Evolutionary conservation across 2,888 invertebrate species (phyloP).

Genomic region (Hyposoter didymator): DNA sequence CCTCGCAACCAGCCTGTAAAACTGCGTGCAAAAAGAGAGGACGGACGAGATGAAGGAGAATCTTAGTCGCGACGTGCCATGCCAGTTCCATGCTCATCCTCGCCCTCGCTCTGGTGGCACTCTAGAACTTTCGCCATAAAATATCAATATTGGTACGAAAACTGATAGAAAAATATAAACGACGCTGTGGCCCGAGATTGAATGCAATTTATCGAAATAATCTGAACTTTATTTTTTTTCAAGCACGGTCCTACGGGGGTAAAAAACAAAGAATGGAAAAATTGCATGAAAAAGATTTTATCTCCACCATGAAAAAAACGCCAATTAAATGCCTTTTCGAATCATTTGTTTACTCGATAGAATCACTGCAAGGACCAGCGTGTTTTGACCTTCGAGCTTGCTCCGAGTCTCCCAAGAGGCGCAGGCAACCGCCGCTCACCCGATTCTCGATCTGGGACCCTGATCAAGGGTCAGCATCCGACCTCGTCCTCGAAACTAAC

Average conservation of each 20-base stretch:
- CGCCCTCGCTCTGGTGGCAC: constrained; percentile 37
- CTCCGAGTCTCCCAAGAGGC: constrained; percentile 15
- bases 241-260: background rate
- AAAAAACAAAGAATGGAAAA: background rate
- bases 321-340: constrained; percentile 57
- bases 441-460: constrained; percentile 49
- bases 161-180: background rate
- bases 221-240: background rate
- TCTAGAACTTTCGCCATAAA: constrained; percentile 20
- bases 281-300: constrained; percentile 34
- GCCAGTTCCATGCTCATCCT: constrained; percentile 43
- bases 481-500: constrained; percentile 65
- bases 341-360: constrained; percentile 35
- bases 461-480: constrained; percentile 63
- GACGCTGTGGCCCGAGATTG: background rate
- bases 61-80: constrained; percentile 66
- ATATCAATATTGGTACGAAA: constrained; percentile 19
- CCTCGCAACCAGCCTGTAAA: constrained; percentile 79
- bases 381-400: constrained; percentile 50
- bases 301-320: constrained; percentile 35
- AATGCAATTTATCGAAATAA: constrained; percentile 46
- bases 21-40: constrained; percentile 78
- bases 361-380: constrained; percentile 3
- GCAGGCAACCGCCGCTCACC: constrained; percentile 30
- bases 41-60: constrained; percentile 67